These are phyloP conservation scores for Drosophila picticornis DNA, from an alignment of 2,888 invertebrate genomes.

Conservation along the genomic window DNA sequence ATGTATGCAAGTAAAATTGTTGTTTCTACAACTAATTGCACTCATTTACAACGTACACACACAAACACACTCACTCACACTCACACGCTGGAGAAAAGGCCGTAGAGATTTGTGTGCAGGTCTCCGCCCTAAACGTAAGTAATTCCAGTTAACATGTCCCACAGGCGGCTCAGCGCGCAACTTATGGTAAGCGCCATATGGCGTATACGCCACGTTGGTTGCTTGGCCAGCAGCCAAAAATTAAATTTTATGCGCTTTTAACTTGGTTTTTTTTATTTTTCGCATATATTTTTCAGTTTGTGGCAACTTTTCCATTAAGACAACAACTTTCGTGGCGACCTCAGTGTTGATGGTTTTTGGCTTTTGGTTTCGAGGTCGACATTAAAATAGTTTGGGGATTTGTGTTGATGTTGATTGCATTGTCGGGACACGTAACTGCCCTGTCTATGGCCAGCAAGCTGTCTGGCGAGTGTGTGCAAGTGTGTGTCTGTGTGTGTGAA, in stretches of 20 bases:
- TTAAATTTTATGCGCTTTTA: conserved; percentile 63
- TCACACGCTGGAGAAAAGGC: not conserved
- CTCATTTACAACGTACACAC: conserved; percentile 4
- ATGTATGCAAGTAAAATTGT: conserved; percentile 1
- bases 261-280: conserved; percentile 33
- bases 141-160: conserved; percentile 42
- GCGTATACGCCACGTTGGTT: conserved; percentile 59
- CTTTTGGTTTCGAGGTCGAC: conserved; percentile 51
- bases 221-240: conserved; percentile 58
- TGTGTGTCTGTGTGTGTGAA: conserved; percentile 29
- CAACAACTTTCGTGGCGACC: conserved; percentile 35
- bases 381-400: conserved; percentile 81
- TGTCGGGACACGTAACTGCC: conserved; percentile 64
- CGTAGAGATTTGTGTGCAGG: conserved; percentile 5
- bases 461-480: conserved; percentile 3
- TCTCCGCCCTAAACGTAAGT: conserved; percentile 13
- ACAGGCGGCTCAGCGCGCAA: conserved; percentile 20
- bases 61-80: too few relatives aligned
- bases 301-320: conserved; percentile 65
- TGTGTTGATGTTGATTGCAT: conserved; percentile 81
- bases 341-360: conserved; percentile 24
- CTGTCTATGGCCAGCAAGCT: conserved; percentile 19
- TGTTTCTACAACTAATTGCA: conserved; percentile 8
- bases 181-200: conserved; percentile 38
- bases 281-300: conserved; percentile 27